Evolutionary conservation across 2,888 invertebrate genomes (phyloP).

Genomic region (Amphipyra berbera): DNA sequence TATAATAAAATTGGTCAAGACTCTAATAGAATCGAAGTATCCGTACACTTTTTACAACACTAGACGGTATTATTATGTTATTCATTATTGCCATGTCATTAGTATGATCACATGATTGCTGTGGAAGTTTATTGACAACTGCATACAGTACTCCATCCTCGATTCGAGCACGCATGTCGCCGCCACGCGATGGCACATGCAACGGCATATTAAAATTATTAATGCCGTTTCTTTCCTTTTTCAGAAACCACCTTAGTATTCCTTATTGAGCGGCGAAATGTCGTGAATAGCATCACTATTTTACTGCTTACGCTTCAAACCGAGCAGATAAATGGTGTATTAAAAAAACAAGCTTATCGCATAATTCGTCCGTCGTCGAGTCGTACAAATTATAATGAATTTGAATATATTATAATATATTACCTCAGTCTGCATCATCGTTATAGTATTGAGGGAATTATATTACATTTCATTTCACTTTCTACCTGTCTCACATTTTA

Average conservation of each 20-base stretch:
- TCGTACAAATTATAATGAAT: slow-evolving; percentile 45
- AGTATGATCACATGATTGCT: slow-evolving; percentile 18
- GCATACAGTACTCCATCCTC: slow-evolving; percentile 32
- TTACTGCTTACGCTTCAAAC: slow-evolving; percentile 14
- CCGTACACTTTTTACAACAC: not conserved
- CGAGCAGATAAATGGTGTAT: slow-evolving; percentile 21
- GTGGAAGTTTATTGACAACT: slow-evolving; percentile 43
- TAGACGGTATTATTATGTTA: not conserved
- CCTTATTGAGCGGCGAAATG: slow-evolving; percentile 17
- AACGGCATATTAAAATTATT: slow-evolving; percentile 53
- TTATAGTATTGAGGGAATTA: slow-evolving; percentile 42
- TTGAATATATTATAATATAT: slow-evolving; percentile 55
- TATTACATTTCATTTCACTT: slow-evolving; percentile 41
- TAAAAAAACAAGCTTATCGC: slow-evolving; percentile 20
- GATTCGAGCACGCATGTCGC: slow-evolving; percentile 32
- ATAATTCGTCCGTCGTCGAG: slow-evolving; percentile 24
- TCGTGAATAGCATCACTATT: slow-evolving; percentile 4
- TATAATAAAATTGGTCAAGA: too few species aligned
- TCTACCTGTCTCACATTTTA: slow-evolving; percentile 35
- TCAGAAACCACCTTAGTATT: slow-evolving; percentile 23
- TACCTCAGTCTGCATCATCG: slow-evolving; percentile 47
- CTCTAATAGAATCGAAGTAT: too few species aligned
- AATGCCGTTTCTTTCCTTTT: slow-evolving; percentile 57
- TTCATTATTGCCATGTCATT: slow-evolving; percentile 17
- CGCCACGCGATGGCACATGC: slow-evolving; percentile 45